Conservation (phyloP, 2,888 invertebrate genomes). For the Acleris cristana region DNA sequence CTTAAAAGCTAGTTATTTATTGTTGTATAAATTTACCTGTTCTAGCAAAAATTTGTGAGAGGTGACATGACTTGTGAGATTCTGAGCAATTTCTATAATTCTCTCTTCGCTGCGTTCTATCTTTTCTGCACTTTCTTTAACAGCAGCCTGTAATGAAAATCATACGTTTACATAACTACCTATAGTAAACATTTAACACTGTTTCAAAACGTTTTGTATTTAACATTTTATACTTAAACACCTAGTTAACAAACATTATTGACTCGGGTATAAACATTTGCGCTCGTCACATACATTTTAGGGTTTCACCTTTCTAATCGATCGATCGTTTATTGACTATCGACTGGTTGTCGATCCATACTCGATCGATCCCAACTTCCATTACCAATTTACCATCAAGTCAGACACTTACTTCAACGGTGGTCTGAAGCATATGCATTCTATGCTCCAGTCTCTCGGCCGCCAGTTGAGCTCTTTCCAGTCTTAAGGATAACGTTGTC, state of each 20-base stretch:
- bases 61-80: slow-evolving; percentile 70
- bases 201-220: too few species aligned
- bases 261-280: too few species aligned
- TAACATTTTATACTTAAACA: too few species aligned
- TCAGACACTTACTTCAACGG: slow-evolving; percentile 63
- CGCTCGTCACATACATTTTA: too few species aligned
- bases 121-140: slow-evolving; percentile 72
- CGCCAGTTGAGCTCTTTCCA: slow-evolving; percentile 78
- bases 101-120: slow-evolving; percentile 70
- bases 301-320: too few species aligned
- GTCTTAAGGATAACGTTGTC: slow-evolving; percentile 72
- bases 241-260: too few species aligned
- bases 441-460: slow-evolving; percentile 77
- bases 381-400: background rate
- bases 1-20: background rate
- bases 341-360: too few species aligned
- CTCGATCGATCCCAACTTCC: too few species aligned
- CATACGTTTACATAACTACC: background rate
- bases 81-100: slow-evolving; percentile 67
- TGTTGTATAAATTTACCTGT: slow-evolving; percentile 58
- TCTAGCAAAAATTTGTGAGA: slow-evolving; percentile 69
- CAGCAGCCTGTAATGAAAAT: slow-evolving; percentile 65
- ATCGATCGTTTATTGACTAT: too few species aligned
- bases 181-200: background rate
- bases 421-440: slow-evolving; percentile 75